Evolutionary conservation across 35 echinoderm and acorn worm species (phyloP).

Genomic region (Heliocidaris erythrogramma): DNA sequence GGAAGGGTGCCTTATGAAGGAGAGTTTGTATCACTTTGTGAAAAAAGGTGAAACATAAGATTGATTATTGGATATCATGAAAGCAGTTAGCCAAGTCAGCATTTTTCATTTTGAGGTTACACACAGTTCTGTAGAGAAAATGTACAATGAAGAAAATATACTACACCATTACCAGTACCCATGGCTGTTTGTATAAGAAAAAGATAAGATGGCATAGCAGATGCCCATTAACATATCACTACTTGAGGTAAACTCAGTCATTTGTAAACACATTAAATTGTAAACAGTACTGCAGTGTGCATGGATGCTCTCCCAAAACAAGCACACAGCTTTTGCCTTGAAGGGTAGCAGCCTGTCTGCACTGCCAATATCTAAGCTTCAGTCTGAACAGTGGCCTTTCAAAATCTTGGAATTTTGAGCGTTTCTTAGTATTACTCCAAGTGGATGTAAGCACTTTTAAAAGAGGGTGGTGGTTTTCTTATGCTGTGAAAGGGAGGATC

Average conservation of each 20-base stretch:
- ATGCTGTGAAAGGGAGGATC: too few relatives aligned
- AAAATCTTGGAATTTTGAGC: too few relatives aligned
- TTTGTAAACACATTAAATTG: constrained; percentile 19
- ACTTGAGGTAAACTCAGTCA: neutral
- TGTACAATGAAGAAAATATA: neutral
- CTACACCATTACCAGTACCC: neutral
- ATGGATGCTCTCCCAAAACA: neutral
- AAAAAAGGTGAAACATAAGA: neutral
- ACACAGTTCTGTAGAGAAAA: neutral
- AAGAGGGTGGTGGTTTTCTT: too few relatives aligned
- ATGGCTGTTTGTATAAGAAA: neutral
- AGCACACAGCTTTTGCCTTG: neutral
- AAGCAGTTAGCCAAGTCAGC: neutral
- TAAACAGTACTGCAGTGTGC: neutral
- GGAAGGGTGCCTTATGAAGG: too few relatives aligned
- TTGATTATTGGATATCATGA: neutral
- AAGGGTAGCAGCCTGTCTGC: neutral
- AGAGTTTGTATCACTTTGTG: neutral
- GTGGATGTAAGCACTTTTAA: too few relatives aligned
- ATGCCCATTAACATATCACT: neutral
- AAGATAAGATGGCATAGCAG: neutral
- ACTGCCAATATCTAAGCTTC: neutral
- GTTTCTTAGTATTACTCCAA: too few relatives aligned
- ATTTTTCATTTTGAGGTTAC: neutral
- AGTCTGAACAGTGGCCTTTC: too few relatives aligned